A percentile compares a stretch with the other conserved stretches of the same genome.
Conservation (phyloP, 92 coral and sea anemone species). For the Siderastrea siderea region DNA sequence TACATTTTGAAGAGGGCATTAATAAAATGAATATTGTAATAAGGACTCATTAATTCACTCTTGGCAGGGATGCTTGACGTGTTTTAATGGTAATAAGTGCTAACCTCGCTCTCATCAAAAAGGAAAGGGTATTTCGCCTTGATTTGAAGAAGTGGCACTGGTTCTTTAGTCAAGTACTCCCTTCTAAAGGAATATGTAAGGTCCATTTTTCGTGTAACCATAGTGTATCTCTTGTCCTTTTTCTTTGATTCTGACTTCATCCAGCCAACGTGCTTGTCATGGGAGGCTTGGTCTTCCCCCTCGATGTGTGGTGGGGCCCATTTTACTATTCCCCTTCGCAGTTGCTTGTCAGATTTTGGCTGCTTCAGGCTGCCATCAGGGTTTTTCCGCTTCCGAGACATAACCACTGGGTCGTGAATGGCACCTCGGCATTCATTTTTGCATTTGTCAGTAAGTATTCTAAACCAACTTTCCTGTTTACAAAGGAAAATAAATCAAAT, state of each 20-base stretch:
- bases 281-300: slow-evolving; percentile 32
- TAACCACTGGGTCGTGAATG: slow-evolving; percentile 27
- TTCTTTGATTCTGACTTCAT: slow-evolving; percentile 34
- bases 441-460: slow-evolving; percentile 34
- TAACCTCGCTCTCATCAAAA: slow-evolving; percentile 31
- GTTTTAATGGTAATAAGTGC: not conserved
- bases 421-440: slow-evolving; percentile 42
- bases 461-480: slow-evolving; percentile 53
- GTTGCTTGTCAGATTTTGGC: slow-evolving; percentile 26
- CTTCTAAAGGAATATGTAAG: slow-evolving; percentile 33
- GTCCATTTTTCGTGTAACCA: slow-evolving; percentile 40
- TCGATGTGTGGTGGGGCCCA: slow-evolving; percentile 39
- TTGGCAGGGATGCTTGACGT: not conserved
- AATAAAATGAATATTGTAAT: too few relatives aligned
- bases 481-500: too few relatives aligned
- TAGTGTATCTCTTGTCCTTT: not conserved
- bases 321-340: slow-evolving; percentile 38
- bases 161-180: slow-evolving; percentile 16
- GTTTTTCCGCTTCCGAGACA: slow-evolving; percentile 43
- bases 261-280: slow-evolving; percentile 35
- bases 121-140: slow-evolving; percentile 38
- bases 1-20: not conserved
- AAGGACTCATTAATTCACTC: not conserved
- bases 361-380: slow-evolving; percentile 27
- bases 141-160: slow-evolving; percentile 21